phyloP scores from a whole-genome alignment of 2,113 vertebrate genomes.

The Leptobrachium leishanense region DNA sequence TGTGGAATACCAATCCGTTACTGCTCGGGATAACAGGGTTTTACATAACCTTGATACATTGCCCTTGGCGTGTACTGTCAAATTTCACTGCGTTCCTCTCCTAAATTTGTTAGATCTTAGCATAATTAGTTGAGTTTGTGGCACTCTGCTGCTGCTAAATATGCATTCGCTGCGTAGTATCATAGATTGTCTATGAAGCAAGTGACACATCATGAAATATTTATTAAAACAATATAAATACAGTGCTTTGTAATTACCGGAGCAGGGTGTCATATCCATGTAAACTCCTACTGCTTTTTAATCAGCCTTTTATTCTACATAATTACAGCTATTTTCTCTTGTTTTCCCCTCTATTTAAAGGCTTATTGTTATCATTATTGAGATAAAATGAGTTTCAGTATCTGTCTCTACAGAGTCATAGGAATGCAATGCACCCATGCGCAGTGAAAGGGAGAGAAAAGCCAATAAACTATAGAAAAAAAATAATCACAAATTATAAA shows the following conservation, averaged over 20 bases:
- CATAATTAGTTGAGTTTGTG: slow-evolving; percentile 64
- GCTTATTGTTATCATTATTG: too few relatives aligned
- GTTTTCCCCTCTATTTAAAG: too few relatives aligned
- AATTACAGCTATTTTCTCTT: neutral
- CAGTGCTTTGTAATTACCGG: slow-evolving; percentile 71
- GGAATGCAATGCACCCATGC: too few relatives aligned
- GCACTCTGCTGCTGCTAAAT: slow-evolving; percentile 64
- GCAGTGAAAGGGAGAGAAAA: too few relatives aligned
- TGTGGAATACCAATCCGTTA: too few relatives aligned
- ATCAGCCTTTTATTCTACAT: slow-evolving; percentile 11
- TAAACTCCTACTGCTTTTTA: neutral
- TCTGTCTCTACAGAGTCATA: too few relatives aligned
- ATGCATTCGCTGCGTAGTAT: slow-evolving; percentile 51
- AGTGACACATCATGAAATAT: slow-evolving; percentile 82
- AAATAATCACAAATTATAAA: too few relatives aligned
- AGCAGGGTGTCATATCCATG: slow-evolving; percentile 58
- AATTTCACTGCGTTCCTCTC: slow-evolving; percentile 57
- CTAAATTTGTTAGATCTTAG: slow-evolving; percentile 64
- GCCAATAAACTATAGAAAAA: too few relatives aligned
- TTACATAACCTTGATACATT: slow-evolving; percentile 65
- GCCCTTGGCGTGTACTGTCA: slow-evolving; percentile 69
- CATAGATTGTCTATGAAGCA: slow-evolving; percentile 60
- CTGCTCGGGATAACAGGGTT: neutral
- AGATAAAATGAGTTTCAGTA: too few relatives aligned
- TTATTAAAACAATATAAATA: slow-evolving; percentile 76